These are phyloP conservation scores for Leuciscus waleckii DNA, from an alignment of 2,797 vertebrate genomes.

Conservation along the genomic window DNA sequence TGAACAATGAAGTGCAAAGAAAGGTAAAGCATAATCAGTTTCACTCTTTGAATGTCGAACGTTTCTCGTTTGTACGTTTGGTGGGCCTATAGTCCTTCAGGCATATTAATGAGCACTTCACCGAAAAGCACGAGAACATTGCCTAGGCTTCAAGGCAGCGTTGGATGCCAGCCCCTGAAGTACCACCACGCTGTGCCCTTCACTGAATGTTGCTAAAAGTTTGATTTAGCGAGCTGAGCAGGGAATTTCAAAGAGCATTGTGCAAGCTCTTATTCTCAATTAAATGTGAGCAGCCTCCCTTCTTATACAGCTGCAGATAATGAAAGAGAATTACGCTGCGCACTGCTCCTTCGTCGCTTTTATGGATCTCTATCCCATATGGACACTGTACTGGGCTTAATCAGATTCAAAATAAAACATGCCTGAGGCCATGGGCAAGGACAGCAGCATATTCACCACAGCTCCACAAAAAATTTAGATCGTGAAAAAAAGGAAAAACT, in stretches of 20 bases:
- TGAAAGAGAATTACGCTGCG: slow-evolving; percentile 67
- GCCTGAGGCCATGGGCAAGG: slow-evolving; percentile 61
- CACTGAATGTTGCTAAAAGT: slow-evolving; percentile 61
- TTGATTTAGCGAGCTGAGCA: slow-evolving; percentile 60
- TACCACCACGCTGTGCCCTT: slow-evolving; percentile 44
- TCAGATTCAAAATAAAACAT: slow-evolving; percentile 78
- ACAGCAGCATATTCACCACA: slow-evolving; percentile 62
- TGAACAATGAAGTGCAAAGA: slow-evolving; percentile 38
- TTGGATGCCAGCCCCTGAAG: slow-evolving; percentile 45
- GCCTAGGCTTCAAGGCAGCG: slow-evolving; percentile 26
- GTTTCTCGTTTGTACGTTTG: slow-evolving; percentile 11
- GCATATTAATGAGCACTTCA: slow-evolving; percentile 48
- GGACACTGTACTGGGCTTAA: slow-evolving; percentile 71
- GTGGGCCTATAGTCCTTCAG: slow-evolving; percentile 31
- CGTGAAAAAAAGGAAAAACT: slow-evolving; percentile 51
- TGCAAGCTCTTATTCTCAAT: slow-evolving; percentile 68
- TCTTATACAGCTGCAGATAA: slow-evolving; percentile 57
- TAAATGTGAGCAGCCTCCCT: slow-evolving; percentile 63
- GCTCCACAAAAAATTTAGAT: slow-evolving; percentile 46
- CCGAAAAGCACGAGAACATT: slow-evolving; percentile 34
- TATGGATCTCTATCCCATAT: slow-evolving; percentile 67
- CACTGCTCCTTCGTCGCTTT: slow-evolving; percentile 66
- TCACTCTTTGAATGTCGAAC: slow-evolving; percentile 27
- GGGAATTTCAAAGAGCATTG: slow-evolving; percentile 60
- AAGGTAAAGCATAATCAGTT: slow-evolving; percentile 34